phyloP scores from a whole-genome alignment of 2,888 invertebrate genomes.

The Tuta absoluta region DNA sequence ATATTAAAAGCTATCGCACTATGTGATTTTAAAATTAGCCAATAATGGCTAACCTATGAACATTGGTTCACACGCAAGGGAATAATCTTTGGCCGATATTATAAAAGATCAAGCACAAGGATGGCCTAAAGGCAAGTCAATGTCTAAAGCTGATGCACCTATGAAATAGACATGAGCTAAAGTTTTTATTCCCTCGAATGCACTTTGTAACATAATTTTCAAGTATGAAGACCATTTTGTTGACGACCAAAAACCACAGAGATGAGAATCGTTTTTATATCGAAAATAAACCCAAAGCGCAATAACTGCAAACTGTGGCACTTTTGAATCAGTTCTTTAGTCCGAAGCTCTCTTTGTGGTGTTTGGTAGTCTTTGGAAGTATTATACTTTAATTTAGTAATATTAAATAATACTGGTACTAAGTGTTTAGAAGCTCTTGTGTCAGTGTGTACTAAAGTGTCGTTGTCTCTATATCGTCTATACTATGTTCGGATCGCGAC shows the following conservation, averaged over 20 bases:
- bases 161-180: not conserved
- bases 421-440: slow-evolving; percentile 71
- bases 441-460: slow-evolving; percentile 65
- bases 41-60: slow-evolving; percentile 50
- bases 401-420: slow-evolving; percentile 49
- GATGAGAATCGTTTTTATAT: slow-evolving; percentile 35
- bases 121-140: slow-evolving; percentile 6
- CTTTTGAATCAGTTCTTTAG: slow-evolving; percentile 69
- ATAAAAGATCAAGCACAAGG: slow-evolving; percentile 26
- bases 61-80: slow-evolving; percentile 37
- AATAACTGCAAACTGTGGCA: slow-evolving; percentile 62
- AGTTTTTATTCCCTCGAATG: slow-evolving; percentile 39
- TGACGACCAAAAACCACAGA: not conserved
- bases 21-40: slow-evolving; percentile 58
- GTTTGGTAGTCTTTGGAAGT: slow-evolving; percentile 32
- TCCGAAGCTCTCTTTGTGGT: slow-evolving; percentile 43
- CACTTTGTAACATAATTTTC: slow-evolving; percentile 41
- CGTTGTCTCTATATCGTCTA: slow-evolving; percentile 75
- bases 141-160: not conserved
- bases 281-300: slow-evolving; percentile 55
- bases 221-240: slow-evolving; percentile 34
- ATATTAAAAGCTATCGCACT: slow-evolving; percentile 77
- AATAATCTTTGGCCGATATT: slow-evolving; percentile 35
- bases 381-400: slow-evolving; percentile 31
- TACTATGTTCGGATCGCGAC: slow-evolving; percentile 28